Conservation (phyloP, 1,140 invertebrate genomes). For the Hyphantria cunea region DNA sequence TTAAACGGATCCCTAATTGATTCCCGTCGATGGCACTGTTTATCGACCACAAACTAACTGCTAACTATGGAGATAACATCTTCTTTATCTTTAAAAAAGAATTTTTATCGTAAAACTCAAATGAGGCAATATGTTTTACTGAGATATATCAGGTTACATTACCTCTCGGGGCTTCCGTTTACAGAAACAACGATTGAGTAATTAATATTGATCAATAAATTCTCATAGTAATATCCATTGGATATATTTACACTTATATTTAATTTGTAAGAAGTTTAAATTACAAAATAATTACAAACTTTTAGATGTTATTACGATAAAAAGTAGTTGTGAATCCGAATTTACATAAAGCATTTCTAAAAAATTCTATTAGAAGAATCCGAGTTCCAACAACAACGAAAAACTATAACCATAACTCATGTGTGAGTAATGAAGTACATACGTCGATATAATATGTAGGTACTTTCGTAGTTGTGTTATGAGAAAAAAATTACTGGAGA, state of each 20-base stretch:
- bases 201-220: conserved; percentile 25
- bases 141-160: conserved; percentile 1
- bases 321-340: conserved; percentile 9
- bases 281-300: conserved; percentile 27
- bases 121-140: conserved; percentile 3
- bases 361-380: conserved; percentile 21
- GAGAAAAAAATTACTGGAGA: conserved; percentile 49
- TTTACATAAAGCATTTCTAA: conserved; percentile 22
- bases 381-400: conserved; percentile 34
- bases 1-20: too few species aligned
- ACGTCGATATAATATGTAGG: conserved; percentile 8
- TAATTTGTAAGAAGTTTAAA: conserved; percentile 18
- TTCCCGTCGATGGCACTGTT: too few species aligned
- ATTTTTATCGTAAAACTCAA: conserved; percentile 3
- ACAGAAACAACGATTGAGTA: conserved; percentile 3
- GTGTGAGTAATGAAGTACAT: conserved; percentile 38
- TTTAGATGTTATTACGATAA: conserved; percentile 22
- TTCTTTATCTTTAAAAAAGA: neutral
- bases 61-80: conserved; percentile 8
- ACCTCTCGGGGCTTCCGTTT: conserved; percentile 6
- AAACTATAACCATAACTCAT: conserved; percentile 55
- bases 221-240: conserved; percentile 7
- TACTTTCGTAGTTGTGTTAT: conserved; percentile 38
- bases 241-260: conserved; percentile 24
- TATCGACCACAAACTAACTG: neutral